Evolutionary conservation across 1,140 invertebrate genomes (phyloP).

Genomic region (Listronotus bonariensis): DNA sequence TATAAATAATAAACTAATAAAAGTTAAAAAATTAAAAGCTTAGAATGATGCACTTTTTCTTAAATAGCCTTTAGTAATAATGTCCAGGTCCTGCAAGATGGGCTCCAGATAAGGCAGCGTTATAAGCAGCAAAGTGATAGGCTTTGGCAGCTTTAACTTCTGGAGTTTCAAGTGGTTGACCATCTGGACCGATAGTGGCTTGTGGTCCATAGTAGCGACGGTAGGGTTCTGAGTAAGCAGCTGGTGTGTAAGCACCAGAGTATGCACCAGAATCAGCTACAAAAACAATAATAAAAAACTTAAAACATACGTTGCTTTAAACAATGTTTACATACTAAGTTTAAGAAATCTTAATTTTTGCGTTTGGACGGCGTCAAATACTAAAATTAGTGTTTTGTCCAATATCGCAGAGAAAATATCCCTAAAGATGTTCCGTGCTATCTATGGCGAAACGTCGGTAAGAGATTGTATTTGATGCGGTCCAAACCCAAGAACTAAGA

Average conservation of each 20-base stretch:
- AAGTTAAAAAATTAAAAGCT: background rate
- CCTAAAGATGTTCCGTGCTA: no score
- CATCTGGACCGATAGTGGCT: conserved; percentile 46
- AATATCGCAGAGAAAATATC: no score
- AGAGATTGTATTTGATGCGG: no score
- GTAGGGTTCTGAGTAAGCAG: conserved; percentile 54
- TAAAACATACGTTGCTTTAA: no score
- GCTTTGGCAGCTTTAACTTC: conserved; percentile 65
- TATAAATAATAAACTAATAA: no score
- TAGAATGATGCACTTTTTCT: background rate
- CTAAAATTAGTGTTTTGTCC: no score
- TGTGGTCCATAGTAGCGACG: conserved; percentile 33
- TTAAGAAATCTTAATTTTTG: no score
- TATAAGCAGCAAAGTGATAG: conserved; percentile 60
- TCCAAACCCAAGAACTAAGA: no score
- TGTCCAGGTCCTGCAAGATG: conserved; percentile 15
- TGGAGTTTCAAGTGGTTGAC: conserved; percentile 59
- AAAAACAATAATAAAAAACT: background rate
- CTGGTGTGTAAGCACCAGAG: conserved; percentile 35
- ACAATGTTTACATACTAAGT: no score
- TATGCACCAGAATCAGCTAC: background rate
- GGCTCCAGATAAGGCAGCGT: conserved; percentile 22
- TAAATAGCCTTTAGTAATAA: conserved; percentile 7
- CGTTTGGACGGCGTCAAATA: no score
- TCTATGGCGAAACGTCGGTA: no score